These are phyloP conservation scores for Flexamia atlantica DNA, from an alignment of 2,888 invertebrate species.

Conservation along the genomic window DNA sequence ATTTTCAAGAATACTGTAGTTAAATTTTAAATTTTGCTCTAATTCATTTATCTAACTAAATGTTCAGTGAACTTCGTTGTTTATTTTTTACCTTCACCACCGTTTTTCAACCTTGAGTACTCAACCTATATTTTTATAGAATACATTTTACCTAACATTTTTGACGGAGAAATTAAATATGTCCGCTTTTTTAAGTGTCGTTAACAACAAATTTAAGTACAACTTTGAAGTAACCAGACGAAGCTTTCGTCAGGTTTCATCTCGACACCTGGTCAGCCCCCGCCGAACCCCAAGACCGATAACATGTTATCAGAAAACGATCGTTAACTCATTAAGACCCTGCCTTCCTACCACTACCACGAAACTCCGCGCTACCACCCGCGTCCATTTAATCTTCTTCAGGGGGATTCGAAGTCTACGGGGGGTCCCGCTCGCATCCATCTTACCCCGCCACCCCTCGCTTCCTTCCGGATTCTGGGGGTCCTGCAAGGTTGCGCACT, in stretches of 20 bases:
- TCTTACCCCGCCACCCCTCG: slow-evolving; percentile 65
- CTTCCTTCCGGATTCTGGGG: slow-evolving; percentile 71
- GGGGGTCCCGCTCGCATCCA: slow-evolving; percentile 70
- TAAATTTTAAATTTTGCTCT: too few relatives aligned
- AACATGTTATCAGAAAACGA: slow-evolving; percentile 63
- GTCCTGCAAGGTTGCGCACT: slow-evolving; percentile 48
- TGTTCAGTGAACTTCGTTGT: too few relatives aligned
- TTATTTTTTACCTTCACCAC: too few relatives aligned
- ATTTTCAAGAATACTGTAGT: too few relatives aligned
- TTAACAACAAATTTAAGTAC: too few relatives aligned
- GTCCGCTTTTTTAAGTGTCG: too few relatives aligned
- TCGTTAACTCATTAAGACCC: slow-evolving; percentile 67
- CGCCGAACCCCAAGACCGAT: slow-evolving; percentile 29
- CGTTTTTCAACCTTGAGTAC: too few relatives aligned
- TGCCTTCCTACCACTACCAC: slow-evolving; percentile 14
- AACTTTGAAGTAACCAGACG: too few relatives aligned
- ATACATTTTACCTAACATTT: too few relatives aligned
- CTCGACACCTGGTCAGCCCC: neutral
- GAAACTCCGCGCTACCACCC: slow-evolving; percentile 41
- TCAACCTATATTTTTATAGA: too few relatives aligned
- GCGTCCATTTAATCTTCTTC: slow-evolving; percentile 69
- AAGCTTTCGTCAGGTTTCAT: neutral
- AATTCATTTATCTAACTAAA: too few relatives aligned
- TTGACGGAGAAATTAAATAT: too few relatives aligned
- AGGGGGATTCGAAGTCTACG: slow-evolving; percentile 68